These are phyloP conservation scores for Chrysoperla carnea DNA, from an alignment of 1,140 invertebrate genomes.

Conservation along the genomic window DNA sequence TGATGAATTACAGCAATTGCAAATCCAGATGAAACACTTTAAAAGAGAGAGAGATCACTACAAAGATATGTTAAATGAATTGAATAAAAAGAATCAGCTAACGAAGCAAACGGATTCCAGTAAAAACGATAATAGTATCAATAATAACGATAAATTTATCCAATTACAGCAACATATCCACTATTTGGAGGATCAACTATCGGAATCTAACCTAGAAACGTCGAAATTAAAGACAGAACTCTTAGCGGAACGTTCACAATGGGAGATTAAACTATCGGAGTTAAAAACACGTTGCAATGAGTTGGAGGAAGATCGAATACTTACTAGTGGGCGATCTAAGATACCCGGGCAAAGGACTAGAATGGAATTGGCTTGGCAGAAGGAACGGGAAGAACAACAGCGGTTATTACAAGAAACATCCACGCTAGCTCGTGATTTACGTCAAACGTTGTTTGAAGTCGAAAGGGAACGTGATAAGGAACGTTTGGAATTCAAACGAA, in stretches of 20 bases:
- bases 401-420: conserved; percentile 78
- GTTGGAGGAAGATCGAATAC: conserved; percentile 66
- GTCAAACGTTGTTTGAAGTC: conserved; percentile 74
- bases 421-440: conserved; percentile 70
- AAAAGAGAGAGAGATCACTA: conserved; percentile 79
- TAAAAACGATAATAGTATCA: conserved; percentile 19
- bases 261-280: conserved; percentile 76
- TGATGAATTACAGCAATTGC: conserved; percentile 70
- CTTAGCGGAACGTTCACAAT: conserved; percentile 70
- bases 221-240: conserved; percentile 79
- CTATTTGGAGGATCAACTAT: conserved; percentile 75
- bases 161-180: conserved; percentile 66
- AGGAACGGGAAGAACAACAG: conserved; percentile 85
- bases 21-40: conserved; percentile 60
- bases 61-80: conserved; percentile 66
- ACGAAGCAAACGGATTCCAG: conserved; percentile 12
- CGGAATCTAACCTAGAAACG: conserved; percentile 60
- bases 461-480: conserved; percentile 81
- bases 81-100: conserved; percentile 17
- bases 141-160: conserved; percentile 38
- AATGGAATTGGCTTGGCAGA: conserved; percentile 89
- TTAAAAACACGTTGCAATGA: conserved; percentile 85
- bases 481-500: conserved; percentile 65
- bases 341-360: conserved; percentile 71
- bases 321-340: conserved; percentile 63